A percentile compares a stretch with the other conserved stretches of the same genome.
phyloP scores from a whole-genome alignment of 2,888 invertebrate species.

The Nesidiocoris tenuis region DNA sequence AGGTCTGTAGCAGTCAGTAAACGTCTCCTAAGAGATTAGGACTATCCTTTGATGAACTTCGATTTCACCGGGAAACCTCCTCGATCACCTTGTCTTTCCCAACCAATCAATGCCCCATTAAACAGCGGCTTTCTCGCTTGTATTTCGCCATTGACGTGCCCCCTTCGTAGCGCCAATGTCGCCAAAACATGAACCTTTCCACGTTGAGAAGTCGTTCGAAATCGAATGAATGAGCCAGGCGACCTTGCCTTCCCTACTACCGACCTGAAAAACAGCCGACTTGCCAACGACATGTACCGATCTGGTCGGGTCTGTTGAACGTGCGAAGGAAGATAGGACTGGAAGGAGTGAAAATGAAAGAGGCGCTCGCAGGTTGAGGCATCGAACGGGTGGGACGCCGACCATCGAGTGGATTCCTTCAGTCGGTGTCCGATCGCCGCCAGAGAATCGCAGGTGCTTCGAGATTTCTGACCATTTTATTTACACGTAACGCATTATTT shows the following conservation, averaged over 20 bases:
- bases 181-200: no score
- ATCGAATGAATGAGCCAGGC: neutral
- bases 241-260: neutral
- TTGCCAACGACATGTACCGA: neutral
- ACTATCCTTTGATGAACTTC: no score
- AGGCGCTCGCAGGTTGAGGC: neutral
- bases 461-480: no score
- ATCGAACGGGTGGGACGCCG: neutral
- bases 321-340: neutral
- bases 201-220: no score
- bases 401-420: neutral
- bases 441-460: neutral
- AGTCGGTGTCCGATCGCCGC: slow-evolving; percentile 13
- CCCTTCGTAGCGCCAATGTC: no score
- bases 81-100: no score
- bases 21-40: no score
- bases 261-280: neutral
- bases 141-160: no score
- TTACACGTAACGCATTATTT: slow-evolving; percentile 9
- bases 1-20: no score
- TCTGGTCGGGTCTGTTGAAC: neutral
- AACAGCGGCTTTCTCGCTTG: no score
- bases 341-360: neutral
- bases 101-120: no score
- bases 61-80: no score